phyloP scores from a whole-genome alignment of 2,888 invertebrate species.

The Pocota personata region DNA sequence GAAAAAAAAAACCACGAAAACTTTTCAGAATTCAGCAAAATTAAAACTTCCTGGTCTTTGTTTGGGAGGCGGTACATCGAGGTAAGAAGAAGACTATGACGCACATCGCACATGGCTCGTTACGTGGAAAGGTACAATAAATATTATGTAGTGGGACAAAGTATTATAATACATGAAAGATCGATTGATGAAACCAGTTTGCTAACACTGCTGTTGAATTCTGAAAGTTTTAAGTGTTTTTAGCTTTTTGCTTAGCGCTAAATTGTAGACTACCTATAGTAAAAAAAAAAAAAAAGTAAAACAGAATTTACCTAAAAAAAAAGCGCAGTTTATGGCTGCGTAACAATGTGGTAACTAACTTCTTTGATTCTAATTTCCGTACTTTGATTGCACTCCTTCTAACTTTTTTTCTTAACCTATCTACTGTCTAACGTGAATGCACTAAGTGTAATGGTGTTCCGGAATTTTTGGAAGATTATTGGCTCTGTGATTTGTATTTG shows the following conservation, averaged over 20 bases:
- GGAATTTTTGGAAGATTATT: conserved; percentile 29
- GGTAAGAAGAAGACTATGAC: conserved; percentile 3
- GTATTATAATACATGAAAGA: not conserved
- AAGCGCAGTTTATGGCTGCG: conserved; percentile 38
- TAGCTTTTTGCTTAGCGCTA: conserved; percentile 35
- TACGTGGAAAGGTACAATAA: conserved; percentile 22
- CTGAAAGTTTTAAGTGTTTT: conserved; percentile 54
- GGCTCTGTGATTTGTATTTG: conserved; percentile 48
- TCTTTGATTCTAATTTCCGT: conserved; percentile 69
- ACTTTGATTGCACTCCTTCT: conserved; percentile 44
- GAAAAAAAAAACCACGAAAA: conserved; percentile 33
- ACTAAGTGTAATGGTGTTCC: conserved; percentile 52
- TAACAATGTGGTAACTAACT: conserved; percentile 40
- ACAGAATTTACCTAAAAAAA: not conserved
- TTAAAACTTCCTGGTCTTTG: conserved; percentile 37
- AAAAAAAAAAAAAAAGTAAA: not conserved
- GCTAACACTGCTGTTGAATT: conserved; percentile 53
- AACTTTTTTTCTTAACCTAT: conserved; percentile 21
- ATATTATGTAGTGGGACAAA: not conserved
- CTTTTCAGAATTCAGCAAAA: conserved; percentile 65
- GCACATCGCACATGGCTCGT: not conserved
- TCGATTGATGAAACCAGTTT: not conserved
- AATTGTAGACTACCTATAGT: not conserved
- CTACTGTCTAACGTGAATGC: conserved; percentile 57
- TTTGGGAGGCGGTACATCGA: conserved; percentile 22